Percentiles rank a stretch among this genome's conserved stretches.
Conservation (phyloP, 2,113 vertebrate species). For the Eudorcas thomsonii region DNA sequence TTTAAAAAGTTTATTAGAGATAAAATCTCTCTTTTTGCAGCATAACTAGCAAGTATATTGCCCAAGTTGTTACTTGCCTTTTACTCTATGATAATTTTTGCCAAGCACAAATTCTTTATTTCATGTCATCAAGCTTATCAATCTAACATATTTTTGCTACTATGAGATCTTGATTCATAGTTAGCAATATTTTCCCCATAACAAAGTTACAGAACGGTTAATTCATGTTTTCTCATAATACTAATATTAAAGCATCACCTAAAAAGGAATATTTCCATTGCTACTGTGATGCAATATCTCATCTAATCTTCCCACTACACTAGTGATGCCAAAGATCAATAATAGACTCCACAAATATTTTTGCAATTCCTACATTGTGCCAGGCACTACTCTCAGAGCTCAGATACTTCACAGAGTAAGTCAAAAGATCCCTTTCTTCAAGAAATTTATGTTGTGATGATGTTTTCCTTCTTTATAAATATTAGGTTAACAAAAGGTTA, state of each 20-base stretch:
- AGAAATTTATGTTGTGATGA: not conserved
- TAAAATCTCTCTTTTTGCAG: not conserved
- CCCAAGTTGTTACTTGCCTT: not conserved
- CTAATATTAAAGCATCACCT: not conserved
- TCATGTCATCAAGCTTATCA: slow-evolving; percentile 5
- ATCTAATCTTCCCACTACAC: not conserved
- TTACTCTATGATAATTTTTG: not conserved
- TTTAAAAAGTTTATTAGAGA: not conserved
- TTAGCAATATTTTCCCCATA: not conserved
- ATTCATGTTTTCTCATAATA: not conserved
- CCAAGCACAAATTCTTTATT: slow-evolving; percentile 1
- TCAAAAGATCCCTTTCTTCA: not conserved
- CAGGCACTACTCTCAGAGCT: not conserved
- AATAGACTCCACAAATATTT: not conserved
- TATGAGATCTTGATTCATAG: not conserved
- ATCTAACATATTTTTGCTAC: not conserved
- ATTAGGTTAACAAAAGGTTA: not conserved
- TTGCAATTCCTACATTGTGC: not conserved
- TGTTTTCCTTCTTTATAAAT: not conserved
- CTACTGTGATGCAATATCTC: not conserved
- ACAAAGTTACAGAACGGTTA: not conserved
- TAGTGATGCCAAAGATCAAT: not conserved
- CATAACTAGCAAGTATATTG: not conserved
- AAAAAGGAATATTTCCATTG: not conserved
- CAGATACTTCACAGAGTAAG: not conserved